Conservation (phyloP, 2,797 vertebrate genomes). For the Diceros bicornis region DNA sequence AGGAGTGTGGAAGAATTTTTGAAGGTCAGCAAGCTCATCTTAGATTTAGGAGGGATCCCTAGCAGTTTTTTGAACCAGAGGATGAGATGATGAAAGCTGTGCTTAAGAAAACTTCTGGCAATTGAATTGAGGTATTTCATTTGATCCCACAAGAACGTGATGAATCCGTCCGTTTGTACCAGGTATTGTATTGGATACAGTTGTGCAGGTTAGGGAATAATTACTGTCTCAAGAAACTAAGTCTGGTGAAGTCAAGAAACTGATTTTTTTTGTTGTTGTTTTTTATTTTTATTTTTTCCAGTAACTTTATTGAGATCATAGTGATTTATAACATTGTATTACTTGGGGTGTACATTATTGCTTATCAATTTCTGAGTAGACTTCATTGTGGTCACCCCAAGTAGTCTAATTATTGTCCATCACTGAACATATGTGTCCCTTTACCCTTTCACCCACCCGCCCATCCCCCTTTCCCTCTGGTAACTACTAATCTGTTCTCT, state of each 20-base stretch:
- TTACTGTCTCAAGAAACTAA: not conserved
- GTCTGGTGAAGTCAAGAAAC: not conserved
- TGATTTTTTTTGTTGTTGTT: not conserved
- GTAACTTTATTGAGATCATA: too few species aligned
- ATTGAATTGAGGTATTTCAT: not conserved
- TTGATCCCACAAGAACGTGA: not conserved
- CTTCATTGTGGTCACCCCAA: too few species aligned
- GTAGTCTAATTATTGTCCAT: too few species aligned
- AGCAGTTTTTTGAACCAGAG: not conserved
- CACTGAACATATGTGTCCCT: too few species aligned
- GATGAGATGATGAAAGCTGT: not conserved
- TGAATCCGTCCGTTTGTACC: not conserved
- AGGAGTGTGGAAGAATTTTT: not conserved
- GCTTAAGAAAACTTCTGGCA: not conserved
- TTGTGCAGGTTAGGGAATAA: not conserved
- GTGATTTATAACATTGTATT: too few species aligned
- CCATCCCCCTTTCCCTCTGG: too few species aligned
- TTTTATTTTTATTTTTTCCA: too few species aligned
- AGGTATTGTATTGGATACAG: not conserved
- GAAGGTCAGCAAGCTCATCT: not conserved
- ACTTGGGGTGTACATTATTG: too few species aligned
- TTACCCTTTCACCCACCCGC: too few species aligned
- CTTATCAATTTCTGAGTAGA: too few species aligned
- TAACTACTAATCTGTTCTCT: too few species aligned
- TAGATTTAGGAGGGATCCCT: not conserved